Percentiles rank a stretch among this genome's conserved stretches.
These are phyloP conservation scores for Drosophila testacea DNA, from an alignment of 2,888 invertebrate genomes.

Conservation along the genomic window DNA sequence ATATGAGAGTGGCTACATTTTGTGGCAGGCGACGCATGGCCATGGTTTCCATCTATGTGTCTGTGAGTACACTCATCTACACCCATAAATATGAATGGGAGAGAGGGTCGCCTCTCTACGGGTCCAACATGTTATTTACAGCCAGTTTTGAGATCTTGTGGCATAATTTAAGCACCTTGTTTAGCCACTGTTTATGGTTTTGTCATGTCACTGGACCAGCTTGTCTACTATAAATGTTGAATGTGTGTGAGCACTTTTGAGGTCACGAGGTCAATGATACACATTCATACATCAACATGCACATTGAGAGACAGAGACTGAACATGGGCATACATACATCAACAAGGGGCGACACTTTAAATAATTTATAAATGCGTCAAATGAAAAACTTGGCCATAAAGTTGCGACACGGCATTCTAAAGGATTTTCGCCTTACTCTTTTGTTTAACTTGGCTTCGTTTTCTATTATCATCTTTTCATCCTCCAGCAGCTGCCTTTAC, in stretches of 20 bases:
- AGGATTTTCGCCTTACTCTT: constrained; percentile 52
- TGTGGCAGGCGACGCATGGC: constrained; percentile 74
- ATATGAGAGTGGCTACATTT: constrained; percentile 64
- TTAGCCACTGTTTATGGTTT: constrained; percentile 82
- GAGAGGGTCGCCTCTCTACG: constrained; percentile 14
- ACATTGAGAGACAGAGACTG: constrained; percentile 2
- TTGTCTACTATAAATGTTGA: constrained; percentile 61
- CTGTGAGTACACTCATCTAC: constrained; percentile 37
- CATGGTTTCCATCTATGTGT: constrained; percentile 33
- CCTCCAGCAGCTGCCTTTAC: constrained; percentile 38
- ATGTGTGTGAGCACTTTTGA: constrained; percentile 66
- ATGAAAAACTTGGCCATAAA: constrained; percentile 73
- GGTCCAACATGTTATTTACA: constrained; percentile 76
- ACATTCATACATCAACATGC: constrained; percentile 41
- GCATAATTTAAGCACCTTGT: constrained; percentile 81
- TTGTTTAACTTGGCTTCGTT: constrained; percentile 32
- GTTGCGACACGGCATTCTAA: constrained; percentile 40
- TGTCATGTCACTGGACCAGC: constrained; percentile 75
- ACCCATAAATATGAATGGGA: constrained; percentile 74
- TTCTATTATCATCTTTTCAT: background rate
- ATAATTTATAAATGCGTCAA: constrained; percentile 80
- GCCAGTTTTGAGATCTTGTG: constrained; percentile 78
- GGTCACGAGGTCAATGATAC: constrained; percentile 79
- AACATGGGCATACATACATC: constrained; percentile 25
- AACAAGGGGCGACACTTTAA: constrained; percentile 68